Evolutionary conservation across 2,797 vertebrate genomes (phyloP), one percentile per base, ranked within the genome.

Genomic region (Phyllotis vaccarum): DNA sequence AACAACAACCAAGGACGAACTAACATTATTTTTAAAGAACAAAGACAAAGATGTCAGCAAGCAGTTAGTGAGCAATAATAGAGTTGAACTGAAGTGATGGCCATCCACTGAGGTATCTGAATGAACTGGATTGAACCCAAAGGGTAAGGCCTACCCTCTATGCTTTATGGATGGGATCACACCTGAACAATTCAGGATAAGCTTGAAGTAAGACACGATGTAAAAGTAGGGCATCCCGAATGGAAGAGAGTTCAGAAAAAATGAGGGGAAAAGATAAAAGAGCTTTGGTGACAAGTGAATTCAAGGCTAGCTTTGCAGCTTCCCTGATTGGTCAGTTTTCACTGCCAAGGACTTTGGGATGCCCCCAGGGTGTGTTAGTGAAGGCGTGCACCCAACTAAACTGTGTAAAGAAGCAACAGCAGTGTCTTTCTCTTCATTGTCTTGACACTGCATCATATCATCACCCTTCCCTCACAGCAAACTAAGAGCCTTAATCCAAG

Each of bases 41-140:
- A 87, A 91, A 95, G 83, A 40, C 31, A 80, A 94, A 79, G 22
- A 58, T 54, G 14, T 87, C 29, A 90, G 79, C 29, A 85, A 93
- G 54, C 24, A 85, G 37, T 91, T 90, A 56, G 66, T 64, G 22
- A 93, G 17, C 31, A 46, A 58, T 89, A 85, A 74, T 83, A 43
- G 46, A 54, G 54, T 8, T 62, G 16, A 90, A 29, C 5, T 70
- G 74, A 94, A 66, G 13, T 56, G 58, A 60, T 0, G 21, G 31
- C 43, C 27, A 19, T 80, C 60, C 72, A 76, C 76, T 54, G 37
- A 62, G 43, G 58, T 74, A 46, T 62, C 72, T 85, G 72, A 81
- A 86, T 64, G 46, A 81, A 70, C 0, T 17, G 10, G 40, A 91
- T 29, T 54, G 72, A 46, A 54, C 46, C 19, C 60, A 52, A 83